A percentile compares a stretch with the other conserved stretches of the same genome.
These are phyloP conservation scores for Euborellia annulipes DNA, from an alignment of 1,140 invertebrate genomes.

Conservation along the genomic window DNA sequence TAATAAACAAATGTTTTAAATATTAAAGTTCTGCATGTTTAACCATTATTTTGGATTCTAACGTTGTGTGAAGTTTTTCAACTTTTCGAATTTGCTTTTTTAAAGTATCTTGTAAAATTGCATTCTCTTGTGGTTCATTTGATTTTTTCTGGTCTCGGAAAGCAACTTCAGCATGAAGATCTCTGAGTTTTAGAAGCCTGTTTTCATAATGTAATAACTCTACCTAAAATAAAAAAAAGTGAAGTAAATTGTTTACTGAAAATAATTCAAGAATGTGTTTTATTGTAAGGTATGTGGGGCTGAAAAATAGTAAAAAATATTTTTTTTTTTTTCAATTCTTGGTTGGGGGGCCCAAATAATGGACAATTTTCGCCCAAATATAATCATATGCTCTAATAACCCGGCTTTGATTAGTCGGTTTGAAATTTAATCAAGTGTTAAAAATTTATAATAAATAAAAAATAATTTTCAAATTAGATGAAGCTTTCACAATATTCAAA, in stretches of 20 bases:
- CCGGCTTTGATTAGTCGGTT: too few species aligned
- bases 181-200: conserved; percentile 63
- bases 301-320: conserved; percentile 6
- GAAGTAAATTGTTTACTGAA: too few species aligned
- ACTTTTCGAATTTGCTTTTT: conserved; percentile 70
- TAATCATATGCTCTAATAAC: too few species aligned
- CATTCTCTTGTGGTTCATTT: conserved; percentile 40
- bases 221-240: conserved; percentile 35
- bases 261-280: not conserved
- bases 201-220: conserved; percentile 81
- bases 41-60: conserved; percentile 61
- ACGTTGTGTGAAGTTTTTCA: conserved; percentile 67
- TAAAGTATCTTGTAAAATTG: conserved; percentile 51
- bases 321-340: too few species aligned
- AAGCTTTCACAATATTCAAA: too few species aligned
- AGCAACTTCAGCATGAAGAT: conserved; percentile 59
- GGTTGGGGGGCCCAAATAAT: too few species aligned
- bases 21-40: conserved; percentile 54
- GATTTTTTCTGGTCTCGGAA: conserved; percentile 40
- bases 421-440: too few species aligned
- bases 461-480: too few species aligned
- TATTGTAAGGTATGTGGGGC: conserved; percentile 6
- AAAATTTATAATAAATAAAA: too few species aligned
- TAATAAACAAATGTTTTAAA: too few species aligned
- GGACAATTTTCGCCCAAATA: too few species aligned